These are phyloP conservation scores for Cepphus grylle DNA, from an alignment of 2,113 vertebrate species.

Conservation along the genomic window DNA sequence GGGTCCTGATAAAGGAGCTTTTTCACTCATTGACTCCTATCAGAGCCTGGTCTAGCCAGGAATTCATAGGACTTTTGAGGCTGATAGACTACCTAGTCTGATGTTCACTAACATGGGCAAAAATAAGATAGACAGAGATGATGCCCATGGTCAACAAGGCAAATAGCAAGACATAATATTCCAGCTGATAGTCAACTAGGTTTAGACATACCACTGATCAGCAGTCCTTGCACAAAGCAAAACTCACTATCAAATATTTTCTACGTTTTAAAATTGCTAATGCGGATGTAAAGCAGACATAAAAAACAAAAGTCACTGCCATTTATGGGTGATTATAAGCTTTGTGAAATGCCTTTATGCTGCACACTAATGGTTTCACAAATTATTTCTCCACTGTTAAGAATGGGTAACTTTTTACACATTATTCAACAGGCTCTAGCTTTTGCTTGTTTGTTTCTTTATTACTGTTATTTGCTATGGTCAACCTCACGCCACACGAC, in stretches of 20 bases:
- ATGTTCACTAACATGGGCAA: not conserved
- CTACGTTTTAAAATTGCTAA: not conserved
- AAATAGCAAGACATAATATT: not conserved
- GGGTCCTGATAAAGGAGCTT: not conserved
- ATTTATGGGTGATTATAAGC: not conserved
- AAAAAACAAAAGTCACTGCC: not conserved
- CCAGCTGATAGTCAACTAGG: not conserved
- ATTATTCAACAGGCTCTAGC: not conserved
- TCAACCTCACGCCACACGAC: not conserved
- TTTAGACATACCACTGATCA: not conserved
- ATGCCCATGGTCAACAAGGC: not conserved
- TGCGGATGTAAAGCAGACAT: not conserved
- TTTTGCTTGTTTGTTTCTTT: not conserved
- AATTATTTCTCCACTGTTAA: conserved; percentile 8
- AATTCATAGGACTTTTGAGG: not conserved
- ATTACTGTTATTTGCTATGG: not conserved
- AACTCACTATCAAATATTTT: not conserved
- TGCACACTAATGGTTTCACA: conserved; percentile 5
- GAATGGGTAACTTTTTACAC: not conserved
- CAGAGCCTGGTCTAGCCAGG: not conserved
- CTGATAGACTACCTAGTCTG: not conserved
- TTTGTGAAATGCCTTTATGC: not conserved
- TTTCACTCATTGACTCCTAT: not conserved
- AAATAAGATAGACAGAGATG: not conserved
- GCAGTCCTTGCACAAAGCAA: not conserved